Evolutionary conservation across 2,888 invertebrate genomes (phyloP).

Genomic region (Ptychoptera albimana): DNA sequence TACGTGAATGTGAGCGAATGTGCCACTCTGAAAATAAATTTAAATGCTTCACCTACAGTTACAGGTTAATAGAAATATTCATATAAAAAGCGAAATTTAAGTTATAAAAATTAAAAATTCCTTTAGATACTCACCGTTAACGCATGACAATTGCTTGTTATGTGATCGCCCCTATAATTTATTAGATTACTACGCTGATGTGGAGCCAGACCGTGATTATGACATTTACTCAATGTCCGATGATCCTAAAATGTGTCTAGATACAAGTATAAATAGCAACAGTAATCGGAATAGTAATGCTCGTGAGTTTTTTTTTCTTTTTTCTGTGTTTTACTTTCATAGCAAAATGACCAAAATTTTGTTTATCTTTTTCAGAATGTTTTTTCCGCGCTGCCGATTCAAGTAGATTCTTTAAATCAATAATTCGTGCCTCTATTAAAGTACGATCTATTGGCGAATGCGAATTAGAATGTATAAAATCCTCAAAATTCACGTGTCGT

Average conservation of each 20-base stretch:
- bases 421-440: conserved; percentile 46
- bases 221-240: conserved; percentile 64
- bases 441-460: conserved; percentile 62
- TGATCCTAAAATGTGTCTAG: conserved; percentile 34
- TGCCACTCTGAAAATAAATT: conserved; percentile 57
- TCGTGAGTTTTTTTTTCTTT: conserved; percentile 9
- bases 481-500: conserved; percentile 57
- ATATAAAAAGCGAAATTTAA: too few species aligned
- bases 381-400: conserved; percentile 69
- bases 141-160: conserved; percentile 56
- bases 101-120: conserved; percentile 3
- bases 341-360: too few species aligned
- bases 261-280: too few species aligned
- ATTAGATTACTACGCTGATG: conserved; percentile 55
- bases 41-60: conserved; percentile 61
- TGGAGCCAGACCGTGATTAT: conserved; percentile 55
- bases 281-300: conserved; percentile 24
- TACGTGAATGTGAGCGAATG: conserved; percentile 60
- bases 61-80: conserved; percentile 31
- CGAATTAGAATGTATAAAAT: conserved; percentile 61
- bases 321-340: neutral
- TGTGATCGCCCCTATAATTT: conserved; percentile 54
- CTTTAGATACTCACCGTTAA: conserved; percentile 25
- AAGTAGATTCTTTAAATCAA: conserved; percentile 44
- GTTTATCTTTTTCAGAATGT: conserved; percentile 55